Evolutionary conservation across 2,797 vertebrate genomes (phyloP).

Genomic region (Threskiornis aethiopicus): DNA sequence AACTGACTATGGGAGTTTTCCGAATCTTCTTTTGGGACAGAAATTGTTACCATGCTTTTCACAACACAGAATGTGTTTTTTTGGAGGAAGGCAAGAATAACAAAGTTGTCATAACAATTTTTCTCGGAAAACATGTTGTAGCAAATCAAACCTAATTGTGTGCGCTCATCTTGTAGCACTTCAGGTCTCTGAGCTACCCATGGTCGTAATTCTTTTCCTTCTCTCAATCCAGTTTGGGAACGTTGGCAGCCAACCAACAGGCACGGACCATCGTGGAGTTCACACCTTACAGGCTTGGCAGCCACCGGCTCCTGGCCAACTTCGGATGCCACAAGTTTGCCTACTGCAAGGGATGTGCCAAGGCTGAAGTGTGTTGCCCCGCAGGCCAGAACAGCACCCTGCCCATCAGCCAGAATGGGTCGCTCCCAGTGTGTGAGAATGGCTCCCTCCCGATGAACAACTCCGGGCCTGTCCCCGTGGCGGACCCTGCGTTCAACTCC

Average conservation of each 20-base stretch:
- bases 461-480: background rate
- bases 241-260: slow-evolving; percentile 44
- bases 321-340: slow-evolving; percentile 56
- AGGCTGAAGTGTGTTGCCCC: slow-evolving; percentile 2
- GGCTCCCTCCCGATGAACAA: background rate
- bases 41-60: background rate
- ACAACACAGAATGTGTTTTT: background rate
- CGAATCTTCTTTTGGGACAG: background rate
- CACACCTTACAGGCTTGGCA: slow-evolving; percentile 52
- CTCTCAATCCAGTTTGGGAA: slow-evolving; percentile 39
- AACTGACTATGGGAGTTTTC: background rate
- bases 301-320: slow-evolving; percentile 55
- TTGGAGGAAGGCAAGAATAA: background rate
- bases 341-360: slow-evolving; percentile 55
- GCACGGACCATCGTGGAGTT: slow-evolving; percentile 51
- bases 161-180: rapidly evolving
- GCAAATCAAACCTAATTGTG: background rate
- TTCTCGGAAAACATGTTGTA: background rate
- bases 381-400: background rate
- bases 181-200: background rate
- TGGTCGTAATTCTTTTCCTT: background rate
- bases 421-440: background rate
- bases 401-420: background rate
- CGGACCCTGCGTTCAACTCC: slow-evolving; percentile 13
- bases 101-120: background rate